Base-by-base conservation (phyloP, 2,888 invertebrate genomes). In the Eilema griseolum region DNA sequence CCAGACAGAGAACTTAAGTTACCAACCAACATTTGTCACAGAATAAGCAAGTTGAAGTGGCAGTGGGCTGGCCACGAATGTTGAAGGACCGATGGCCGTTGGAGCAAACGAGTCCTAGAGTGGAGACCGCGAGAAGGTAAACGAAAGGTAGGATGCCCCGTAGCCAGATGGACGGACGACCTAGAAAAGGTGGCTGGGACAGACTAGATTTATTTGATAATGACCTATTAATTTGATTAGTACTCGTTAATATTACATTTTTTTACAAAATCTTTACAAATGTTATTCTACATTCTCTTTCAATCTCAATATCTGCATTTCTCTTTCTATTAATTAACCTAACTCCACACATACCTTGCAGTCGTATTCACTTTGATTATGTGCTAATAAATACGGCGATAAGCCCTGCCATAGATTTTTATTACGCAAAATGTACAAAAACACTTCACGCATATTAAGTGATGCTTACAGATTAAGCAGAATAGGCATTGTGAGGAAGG, bases 381-480 rank as follows among this genome's bases (percentile, higher is more conserved):
- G 24, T 24, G 26, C 16, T 24, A 59, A 26, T 59, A 59, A 52
- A 52, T 52, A 52, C 52, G n/a, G 52, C 20, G 52, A 52, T 52
- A 52, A 52, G 52, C n/a, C 52, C n/a, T 52, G 1, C 52, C 52
- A 52, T 52, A 52, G 20, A 52, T 52, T 52, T 52, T 52, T 52
- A 52, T 52, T n/a, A 59, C 57, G 11, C 23, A 26, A 59, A 24
- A 52, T 52, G 52, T 52, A 52, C 52, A 52, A n/a, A 52, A 52
- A 52, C 52, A 52, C 52, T 52, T 52, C n/a, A 52, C 52, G 52
- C 52, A 52, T 52, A 52, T 52, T 52, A 52, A 52, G 52, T n/a
- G n/a, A n/a, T 52, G 52, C n/a, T 52, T 52, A 52, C 52, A 52
- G 52, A 52, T 52, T 52, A 52, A 7, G 8, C 52, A n/a, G 52